Percentiles rank a stretch among this genome's conserved stretches.
Conservation (phyloP, 2,113 vertebrate species). For the Chitala chitala region DNA sequence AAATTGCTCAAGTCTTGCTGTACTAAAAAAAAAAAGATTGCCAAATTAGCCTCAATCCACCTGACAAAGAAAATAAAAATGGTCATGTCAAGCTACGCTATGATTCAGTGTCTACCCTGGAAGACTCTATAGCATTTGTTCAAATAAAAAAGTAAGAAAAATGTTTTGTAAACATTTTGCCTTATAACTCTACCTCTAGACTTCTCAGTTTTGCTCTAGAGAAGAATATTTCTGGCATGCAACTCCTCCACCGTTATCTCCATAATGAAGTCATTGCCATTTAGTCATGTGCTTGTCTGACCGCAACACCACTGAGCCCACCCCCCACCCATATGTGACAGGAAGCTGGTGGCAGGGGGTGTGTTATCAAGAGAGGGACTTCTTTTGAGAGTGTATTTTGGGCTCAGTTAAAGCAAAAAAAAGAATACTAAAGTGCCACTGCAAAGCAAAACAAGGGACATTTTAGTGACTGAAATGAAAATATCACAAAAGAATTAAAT, state of each 20-base stretch:
- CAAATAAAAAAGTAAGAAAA: neutral
- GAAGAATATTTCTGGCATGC: neutral
- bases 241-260: neutral
- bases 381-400: neutral
- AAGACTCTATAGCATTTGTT: no score
- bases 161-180: neutral
- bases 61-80: neutral
- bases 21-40: no score
- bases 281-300: neutral
- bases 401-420: neutral
- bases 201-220: neutral
- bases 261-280: slow-evolving; percentile 6
- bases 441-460: neutral
- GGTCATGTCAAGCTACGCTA: no score
- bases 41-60: neutral
- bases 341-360: neutral
- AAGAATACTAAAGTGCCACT: neutral
- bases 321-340: neutral
- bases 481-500: no score
- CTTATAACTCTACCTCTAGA: neutral
- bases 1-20: neutral
- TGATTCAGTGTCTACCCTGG: no score
- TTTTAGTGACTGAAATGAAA: no score
- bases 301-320: neutral
- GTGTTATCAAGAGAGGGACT: neutral